These are phyloP conservation scores for Sphaeridia pumilis DNA, from an alignment of 2,888 invertebrate species.

Conservation along the genomic window DNA sequence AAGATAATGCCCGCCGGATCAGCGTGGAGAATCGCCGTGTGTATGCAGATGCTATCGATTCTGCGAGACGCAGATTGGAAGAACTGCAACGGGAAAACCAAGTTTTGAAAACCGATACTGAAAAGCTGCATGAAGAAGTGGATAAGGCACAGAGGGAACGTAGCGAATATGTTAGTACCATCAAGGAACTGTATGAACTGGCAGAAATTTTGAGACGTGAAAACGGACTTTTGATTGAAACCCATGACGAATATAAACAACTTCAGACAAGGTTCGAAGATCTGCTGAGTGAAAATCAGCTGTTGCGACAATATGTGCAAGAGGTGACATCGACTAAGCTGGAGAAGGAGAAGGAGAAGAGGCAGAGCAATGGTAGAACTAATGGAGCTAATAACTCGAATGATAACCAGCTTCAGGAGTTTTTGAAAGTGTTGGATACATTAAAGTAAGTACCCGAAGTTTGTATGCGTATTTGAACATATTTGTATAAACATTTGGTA, in stretches of 20 bases:
- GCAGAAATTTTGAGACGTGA: conserved; percentile 21
- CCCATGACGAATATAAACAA: conserved; percentile 20
- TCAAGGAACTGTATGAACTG: conserved; percentile 23
- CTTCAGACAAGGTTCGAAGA: conserved; percentile 18
- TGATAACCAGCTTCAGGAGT: conserved; percentile 16
- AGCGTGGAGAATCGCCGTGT: background rate
- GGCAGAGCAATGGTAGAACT: too few relatives aligned
- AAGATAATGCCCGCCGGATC: background rate
- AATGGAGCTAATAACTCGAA: too few relatives aligned
- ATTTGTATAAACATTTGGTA: background rate
- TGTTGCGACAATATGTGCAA: conserved; percentile 19
- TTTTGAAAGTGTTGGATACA: conserved; percentile 19
- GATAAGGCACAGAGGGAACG: conserved; percentile 20
- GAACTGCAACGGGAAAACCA: conserved; percentile 18
- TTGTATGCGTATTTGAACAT: background rate
- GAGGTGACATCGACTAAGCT: conserved; percentile 6
- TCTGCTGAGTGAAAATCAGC: conserved; percentile 20
- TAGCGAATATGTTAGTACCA: conserved; percentile 20
- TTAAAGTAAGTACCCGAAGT: conserved; percentile 18
- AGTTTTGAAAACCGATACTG: conserved; percentile 17
- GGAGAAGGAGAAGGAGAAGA: background rate
- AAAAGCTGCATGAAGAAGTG: conserved; percentile 14
- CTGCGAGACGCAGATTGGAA: conserved; percentile 8
- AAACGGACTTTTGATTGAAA: conserved; percentile 16
- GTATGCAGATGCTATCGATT: too few relatives aligned